A percentile compares a stretch with the other conserved stretches of the same genome.
These are phyloP conservation scores for Cliona cf. orientalis DNA, from an alignment of 37 sponge, comb jelly and placozoan genomes.

Conservation along the genomic window DNA sequence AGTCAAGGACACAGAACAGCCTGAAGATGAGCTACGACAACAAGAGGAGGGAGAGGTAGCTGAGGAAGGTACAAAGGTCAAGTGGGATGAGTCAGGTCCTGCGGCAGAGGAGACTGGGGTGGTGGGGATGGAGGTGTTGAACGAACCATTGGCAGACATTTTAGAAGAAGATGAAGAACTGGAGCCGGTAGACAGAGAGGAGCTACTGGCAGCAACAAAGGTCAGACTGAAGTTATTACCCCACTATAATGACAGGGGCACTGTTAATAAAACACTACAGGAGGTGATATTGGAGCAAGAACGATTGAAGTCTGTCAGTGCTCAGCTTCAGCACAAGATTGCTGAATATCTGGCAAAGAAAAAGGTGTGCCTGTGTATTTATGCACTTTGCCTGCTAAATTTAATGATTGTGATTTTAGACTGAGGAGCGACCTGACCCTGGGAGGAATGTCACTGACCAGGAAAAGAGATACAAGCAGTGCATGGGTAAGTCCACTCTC, in stretches of 20 bases:
- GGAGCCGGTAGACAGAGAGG: conserved; percentile 42
- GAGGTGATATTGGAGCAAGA: conserved; percentile 70
- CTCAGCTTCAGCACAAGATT: conserved; percentile 86
- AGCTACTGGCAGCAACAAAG: conserved; percentile 22
- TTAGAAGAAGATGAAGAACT: conserved; percentile 52
- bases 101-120: background rate
- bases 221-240: background rate
- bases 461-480: conserved; percentile 87
- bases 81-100: background rate
- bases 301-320: conserved; percentile 44
- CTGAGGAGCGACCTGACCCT: conserved; percentile 84
- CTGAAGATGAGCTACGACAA: background rate
- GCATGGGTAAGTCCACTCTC: conserved; percentile 45
- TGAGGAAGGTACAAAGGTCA: conserved; percentile 2
- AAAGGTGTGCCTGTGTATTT: conserved; percentile 47
- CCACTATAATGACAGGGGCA: background rate
- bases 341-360: conserved; percentile 87
- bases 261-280: background rate
- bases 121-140: background rate
- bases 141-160: conserved; percentile 24
- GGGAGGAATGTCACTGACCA: conserved; percentile 87
- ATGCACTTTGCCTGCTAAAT: background rate
- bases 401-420: conserved; percentile 30
- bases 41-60: background rate
- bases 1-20: no score